Conservation (phyloP, 2,113 vertebrate species). For the Semnornis frantzii region DNA sequence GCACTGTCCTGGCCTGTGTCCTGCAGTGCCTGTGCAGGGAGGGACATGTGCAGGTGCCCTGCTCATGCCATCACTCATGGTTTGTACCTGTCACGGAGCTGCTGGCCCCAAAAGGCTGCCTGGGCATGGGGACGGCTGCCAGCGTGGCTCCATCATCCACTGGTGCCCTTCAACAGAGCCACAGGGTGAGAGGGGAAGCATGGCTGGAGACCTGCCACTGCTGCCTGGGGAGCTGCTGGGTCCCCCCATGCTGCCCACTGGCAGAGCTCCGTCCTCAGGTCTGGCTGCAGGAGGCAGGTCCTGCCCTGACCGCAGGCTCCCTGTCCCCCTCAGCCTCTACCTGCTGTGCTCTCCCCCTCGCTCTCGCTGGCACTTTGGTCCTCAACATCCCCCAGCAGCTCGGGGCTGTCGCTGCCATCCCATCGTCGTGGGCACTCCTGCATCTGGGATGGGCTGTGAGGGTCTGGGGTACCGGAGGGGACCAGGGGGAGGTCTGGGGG, state of each 20-base stretch:
- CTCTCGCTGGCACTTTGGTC: background rate
- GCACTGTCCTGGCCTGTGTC: background rate
- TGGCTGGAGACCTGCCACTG: accelerated
- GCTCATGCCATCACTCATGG: background rate
- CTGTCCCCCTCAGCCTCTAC: background rate
- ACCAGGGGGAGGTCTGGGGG: accelerated
- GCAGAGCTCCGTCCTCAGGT: background rate
- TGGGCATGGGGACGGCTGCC: accelerated
- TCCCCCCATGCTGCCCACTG: accelerated
- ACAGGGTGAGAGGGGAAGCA: accelerated
- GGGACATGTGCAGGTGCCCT: background rate
- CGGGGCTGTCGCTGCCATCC: background rate
- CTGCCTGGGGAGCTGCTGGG: background rate
- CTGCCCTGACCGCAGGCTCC: background rate
- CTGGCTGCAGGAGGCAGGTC: background rate
- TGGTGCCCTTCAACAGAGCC: accelerated
- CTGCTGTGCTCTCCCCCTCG: background rate
- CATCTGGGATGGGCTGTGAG: background rate
- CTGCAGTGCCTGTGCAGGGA: background rate
- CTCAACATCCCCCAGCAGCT: background rate
- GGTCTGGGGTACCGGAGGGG: accelerated
- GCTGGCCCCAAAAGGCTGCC: background rate
- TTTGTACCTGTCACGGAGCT: background rate
- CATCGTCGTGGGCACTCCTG: background rate
- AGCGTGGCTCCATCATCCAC: background rate